Conservation (phyloP, 2,113 vertebrate species). For the Centropristis striata region DNA sequence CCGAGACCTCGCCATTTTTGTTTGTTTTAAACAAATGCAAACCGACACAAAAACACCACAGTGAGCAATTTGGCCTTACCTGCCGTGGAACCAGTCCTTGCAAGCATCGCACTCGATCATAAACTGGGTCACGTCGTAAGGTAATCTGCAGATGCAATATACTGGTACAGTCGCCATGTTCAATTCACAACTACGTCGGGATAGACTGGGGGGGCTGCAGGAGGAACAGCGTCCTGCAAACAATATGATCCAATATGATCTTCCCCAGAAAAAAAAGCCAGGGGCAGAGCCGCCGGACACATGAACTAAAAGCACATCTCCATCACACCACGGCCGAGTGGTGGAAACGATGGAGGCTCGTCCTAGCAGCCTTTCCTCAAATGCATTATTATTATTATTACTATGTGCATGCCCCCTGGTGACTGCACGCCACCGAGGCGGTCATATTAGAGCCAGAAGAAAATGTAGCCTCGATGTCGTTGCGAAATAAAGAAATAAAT, state of each 20-base stretch:
- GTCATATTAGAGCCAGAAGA: conserved; percentile 67
- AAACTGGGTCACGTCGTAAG: conserved; percentile 98
- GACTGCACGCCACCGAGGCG: conserved; percentile 83
- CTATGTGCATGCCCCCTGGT: conserved; percentile 88
- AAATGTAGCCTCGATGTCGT: conserved; percentile 72
- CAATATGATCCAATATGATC: conserved; percentile 84
- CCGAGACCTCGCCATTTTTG: conserved; percentile 77
- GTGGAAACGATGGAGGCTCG: conserved; percentile 66
- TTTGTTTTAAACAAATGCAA: conserved; percentile 69
- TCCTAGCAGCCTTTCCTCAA: conserved; percentile 75
- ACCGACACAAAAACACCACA: conserved; percentile 51
- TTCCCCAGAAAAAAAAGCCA: conserved; percentile 79
- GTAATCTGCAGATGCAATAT: conserved; percentile 98
- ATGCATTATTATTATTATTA: conserved; percentile 76
- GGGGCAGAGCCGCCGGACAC: conserved; percentile 82
- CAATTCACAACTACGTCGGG: conserved; percentile 89
- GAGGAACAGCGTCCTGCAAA: conserved; percentile 85
- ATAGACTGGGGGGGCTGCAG: conserved; percentile 84
- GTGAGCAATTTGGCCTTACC: conserved; percentile 83
- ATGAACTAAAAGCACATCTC: conserved; percentile 73
- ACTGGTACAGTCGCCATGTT: conserved; percentile 99
- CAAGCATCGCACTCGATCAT: conserved; percentile 99
- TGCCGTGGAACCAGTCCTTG: conserved; percentile 99
- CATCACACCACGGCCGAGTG: conserved; percentile 61
- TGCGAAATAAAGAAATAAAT: conserved; percentile 54